Conservation (phyloP, 2,797 vertebrate genomes). For the Sphenodon punctatus region DNA sequence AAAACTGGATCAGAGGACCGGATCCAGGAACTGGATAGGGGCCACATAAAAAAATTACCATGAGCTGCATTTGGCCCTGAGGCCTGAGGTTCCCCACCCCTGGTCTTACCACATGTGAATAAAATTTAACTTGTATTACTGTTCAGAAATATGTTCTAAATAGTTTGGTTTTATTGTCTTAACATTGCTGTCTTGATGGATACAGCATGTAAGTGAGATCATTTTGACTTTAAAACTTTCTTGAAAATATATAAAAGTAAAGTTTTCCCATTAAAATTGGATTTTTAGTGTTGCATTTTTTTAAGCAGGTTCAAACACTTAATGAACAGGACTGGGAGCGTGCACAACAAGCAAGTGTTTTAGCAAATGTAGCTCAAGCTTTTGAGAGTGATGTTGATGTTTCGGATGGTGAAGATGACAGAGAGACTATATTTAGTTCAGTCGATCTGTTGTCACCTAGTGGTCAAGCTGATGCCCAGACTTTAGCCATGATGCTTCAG, state of each 20-base stretch:
- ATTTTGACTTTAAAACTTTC: not conserved
- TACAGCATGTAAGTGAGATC: constrained; percentile 73
- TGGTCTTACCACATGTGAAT: too few species aligned
- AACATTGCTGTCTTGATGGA: constrained; percentile 66
- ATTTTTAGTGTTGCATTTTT: not conserved
- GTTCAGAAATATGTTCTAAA: too few species aligned
- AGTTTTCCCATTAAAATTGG: not conserved
- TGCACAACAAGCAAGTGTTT: constrained; percentile 94
- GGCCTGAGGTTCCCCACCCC: too few species aligned
- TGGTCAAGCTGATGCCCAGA: constrained; percentile 96
- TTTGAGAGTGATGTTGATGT: constrained; percentile 94
- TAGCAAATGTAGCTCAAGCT: constrained; percentile 95
- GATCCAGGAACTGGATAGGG: too few species aligned
- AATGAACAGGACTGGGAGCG: constrained; percentile 99
- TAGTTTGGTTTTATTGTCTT: constrained; percentile 33
- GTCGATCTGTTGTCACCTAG: constrained; percentile 92
- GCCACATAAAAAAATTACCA: too few species aligned
- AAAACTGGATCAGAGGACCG: too few species aligned
- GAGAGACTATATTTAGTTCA: constrained; percentile 91
- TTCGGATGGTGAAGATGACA: constrained; percentile 92
- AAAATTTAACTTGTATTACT: too few species aligned
- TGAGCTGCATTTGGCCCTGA: too few species aligned
- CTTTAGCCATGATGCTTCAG: constrained; percentile 96
- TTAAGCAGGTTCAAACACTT: constrained; percentile 90
- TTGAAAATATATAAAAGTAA: rapidly evolving